A percentile compares a stretch with the other conserved stretches of the same genome.
Conservation (phyloP, 2,888 invertebrate genomes). For the Aphrophora alni region DNA sequence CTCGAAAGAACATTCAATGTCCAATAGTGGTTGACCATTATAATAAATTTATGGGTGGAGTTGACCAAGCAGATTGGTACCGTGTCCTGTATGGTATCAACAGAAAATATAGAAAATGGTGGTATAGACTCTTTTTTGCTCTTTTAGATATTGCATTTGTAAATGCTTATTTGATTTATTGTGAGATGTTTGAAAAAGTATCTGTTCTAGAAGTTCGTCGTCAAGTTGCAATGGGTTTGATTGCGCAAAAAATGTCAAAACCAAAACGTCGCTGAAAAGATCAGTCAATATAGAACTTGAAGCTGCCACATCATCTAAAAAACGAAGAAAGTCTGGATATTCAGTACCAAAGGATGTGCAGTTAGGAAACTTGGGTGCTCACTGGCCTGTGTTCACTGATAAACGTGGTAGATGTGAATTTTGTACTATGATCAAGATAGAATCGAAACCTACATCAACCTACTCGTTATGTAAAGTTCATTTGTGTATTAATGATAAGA, state of each 20-base stretch:
- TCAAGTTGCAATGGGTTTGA: too few relatives aligned
- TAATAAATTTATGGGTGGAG: too few relatives aligned
- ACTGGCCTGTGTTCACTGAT: background rate
- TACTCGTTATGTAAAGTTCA: too few relatives aligned
- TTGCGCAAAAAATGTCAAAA: background rate
- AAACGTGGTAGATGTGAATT: too few relatives aligned
- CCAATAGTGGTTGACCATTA: background rate
- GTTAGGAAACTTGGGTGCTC: background rate
- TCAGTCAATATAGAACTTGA: background rate
- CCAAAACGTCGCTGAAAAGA: too few relatives aligned
- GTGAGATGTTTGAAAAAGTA: too few relatives aligned
- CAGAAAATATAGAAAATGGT: constrained; percentile 53
- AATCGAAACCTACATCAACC: too few relatives aligned
- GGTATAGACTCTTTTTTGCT: constrained; percentile 52
- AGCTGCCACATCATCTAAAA: background rate
- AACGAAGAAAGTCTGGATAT: background rate
- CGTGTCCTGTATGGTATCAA: constrained; percentile 39
- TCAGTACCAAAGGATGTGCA: background rate
- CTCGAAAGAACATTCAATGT: background rate
- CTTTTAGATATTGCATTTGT: constrained; percentile 12
- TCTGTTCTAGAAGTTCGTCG: too few relatives aligned
- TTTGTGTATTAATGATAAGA: too few relatives aligned
- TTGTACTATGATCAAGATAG: too few relatives aligned
- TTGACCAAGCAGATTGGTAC: background rate
- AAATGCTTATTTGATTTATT: background rate